Evolutionary conservation across 1,140 invertebrate genomes (phyloP), one percentile per base, ranked within the genome.

Genomic region (Danaus plexippus): DNA sequence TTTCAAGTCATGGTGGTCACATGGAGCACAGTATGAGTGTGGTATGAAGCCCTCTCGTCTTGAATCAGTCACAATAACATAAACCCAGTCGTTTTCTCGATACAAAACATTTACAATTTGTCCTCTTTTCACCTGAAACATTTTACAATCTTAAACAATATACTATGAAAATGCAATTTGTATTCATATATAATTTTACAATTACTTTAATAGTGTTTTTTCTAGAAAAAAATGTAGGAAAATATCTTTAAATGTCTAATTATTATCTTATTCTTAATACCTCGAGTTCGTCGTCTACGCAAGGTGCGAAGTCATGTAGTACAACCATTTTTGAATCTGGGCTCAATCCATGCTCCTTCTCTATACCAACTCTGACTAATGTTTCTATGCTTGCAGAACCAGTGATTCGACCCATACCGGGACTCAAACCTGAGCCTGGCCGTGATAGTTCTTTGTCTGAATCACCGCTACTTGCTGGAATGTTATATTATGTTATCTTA

Each of bases 251-350:
- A n/a, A n/a, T n/a, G n/a, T n/a, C n/a, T n/a, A n/a, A n/a, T n/a
- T 32, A 32, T 32, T 32, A 2, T 4, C 4, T 32, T 32, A 4
- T 32, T 32, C 22, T 32, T 32, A 32, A 46, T 42, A 96, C 94
- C 88, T 94, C 92, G 41, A 98, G 87, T 82, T 98, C 97, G 87
- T 98, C 96, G 83, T 98, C 96, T 5, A 97, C 96, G 80, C 96
- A 97, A 0, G 96, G 96, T 6, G 94, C 94, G 81, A 98, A 98
- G 76, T 98, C 96, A 79, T 98, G 95, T 10, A 98, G 88, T 10
- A 98, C 96, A 47, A 97, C 94, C 96, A 97, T 97, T 89, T 97
- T 97, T 47, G 94, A 96, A 75, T 97, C 95, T 2, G 96, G 95
- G 56, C 95, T 95, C 2, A 97, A 85, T 6, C 94, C 94, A 88